Conservation (phyloP, 2,888 invertebrate genomes). For the Frankliniella intonsa region DNA sequence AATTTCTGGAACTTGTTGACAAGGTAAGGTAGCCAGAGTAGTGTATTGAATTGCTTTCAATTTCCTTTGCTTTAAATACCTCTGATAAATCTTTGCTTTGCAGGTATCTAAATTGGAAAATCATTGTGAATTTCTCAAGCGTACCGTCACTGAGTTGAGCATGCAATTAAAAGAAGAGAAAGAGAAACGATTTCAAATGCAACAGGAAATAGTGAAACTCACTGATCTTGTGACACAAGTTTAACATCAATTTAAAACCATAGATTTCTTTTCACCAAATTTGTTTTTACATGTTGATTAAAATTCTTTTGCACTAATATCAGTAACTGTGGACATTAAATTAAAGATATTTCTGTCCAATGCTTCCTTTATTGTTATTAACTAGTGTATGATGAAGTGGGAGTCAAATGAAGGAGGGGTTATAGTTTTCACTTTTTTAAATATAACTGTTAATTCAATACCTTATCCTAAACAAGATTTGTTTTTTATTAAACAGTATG, state of each 20-base stretch:
- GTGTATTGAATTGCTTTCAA: not conserved
- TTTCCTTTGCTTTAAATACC: not conserved
- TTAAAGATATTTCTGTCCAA: not conserved
- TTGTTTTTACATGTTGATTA: not conserved
- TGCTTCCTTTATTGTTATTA: not conserved
- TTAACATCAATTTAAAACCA: conserved; percentile 44
- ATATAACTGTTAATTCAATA: too few relatives aligned
- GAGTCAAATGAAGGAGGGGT: conserved; percentile 19
- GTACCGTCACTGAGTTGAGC: conserved; percentile 61
- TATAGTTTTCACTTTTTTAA: not conserved
- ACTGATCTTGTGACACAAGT: conserved; percentile 68
- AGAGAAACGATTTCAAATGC: conserved; percentile 59
- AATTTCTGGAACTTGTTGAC: conserved; percentile 46
- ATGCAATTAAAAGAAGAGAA: conserved; percentile 58
- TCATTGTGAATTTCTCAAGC: conserved; percentile 55
- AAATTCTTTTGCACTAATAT: not conserved
- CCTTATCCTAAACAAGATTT: not conserved
- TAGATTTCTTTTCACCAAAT: not conserved
- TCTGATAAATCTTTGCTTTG: conserved; percentile 24
- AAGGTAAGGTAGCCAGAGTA: conserved; percentile 45
- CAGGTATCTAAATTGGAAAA: conserved; percentile 57
- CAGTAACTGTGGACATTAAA: not conserved
- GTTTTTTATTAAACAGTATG: not conserved
- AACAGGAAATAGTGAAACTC: conserved; percentile 64
- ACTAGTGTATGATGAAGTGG: not conserved